Percentiles rank a stretch among this genome's conserved stretches.
These are phyloP conservation scores for Panzeria rudis DNA, from an alignment of 2,888 invertebrate species.

Conservation along the genomic window DNA sequence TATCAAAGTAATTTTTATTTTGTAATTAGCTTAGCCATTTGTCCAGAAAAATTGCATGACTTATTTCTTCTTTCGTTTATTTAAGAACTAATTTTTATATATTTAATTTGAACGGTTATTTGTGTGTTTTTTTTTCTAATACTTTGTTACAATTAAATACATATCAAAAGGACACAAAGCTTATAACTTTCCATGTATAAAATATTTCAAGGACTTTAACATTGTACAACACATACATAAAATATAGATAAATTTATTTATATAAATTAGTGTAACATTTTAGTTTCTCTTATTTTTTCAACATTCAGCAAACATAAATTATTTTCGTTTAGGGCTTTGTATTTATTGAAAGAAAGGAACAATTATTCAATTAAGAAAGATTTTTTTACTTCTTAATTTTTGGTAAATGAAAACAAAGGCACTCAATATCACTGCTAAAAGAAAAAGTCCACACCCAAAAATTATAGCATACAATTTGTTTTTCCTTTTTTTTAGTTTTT, in stretches of 20 bases:
- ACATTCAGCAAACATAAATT: neutral
- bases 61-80: neutral
- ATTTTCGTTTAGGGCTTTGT: neutral
- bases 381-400: neutral
- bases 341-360: neutral
- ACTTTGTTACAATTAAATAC: slow-evolving; percentile 41
- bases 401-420: slow-evolving; percentile 22
- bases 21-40: slow-evolving; percentile 1
- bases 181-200: slow-evolving; percentile 29
- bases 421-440: slow-evolving; percentile 34
- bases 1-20: neutral
- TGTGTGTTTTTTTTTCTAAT: slow-evolving; percentile 34
- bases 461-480: slow-evolving; percentile 53
- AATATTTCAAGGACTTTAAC: slow-evolving; percentile 68
- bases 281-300: slow-evolving; percentile 11
- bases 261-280: neutral
- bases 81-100: neutral
- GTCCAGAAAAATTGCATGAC: neutral
- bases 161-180: slow-evolving; percentile 20
- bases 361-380: neutral
- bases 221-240: slow-evolving; percentile 65
- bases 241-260: slow-evolving; percentile 41
- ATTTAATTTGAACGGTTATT: neutral
- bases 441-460: slow-evolving; percentile 71
- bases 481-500: slow-evolving; percentile 15